Percentiles rank a stretch among this genome's conserved stretches.
Conservation (phyloP, 2,797 vertebrate genomes). For the Sylvilagus floridanus region DNA sequence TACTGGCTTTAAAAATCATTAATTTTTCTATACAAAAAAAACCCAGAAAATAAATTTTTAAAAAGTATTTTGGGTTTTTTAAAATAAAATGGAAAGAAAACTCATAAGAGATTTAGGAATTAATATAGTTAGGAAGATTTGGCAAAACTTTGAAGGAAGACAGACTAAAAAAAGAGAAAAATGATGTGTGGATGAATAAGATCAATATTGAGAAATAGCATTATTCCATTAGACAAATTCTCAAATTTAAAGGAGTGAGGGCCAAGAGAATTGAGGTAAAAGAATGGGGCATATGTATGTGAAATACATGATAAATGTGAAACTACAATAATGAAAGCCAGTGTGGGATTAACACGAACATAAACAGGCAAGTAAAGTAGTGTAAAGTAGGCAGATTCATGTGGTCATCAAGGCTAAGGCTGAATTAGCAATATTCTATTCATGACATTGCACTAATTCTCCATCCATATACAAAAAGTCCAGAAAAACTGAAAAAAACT, state of each 20-base stretch:
- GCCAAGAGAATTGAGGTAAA: not conserved
- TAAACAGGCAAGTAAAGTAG: not conserved
- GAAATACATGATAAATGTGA: not conserved
- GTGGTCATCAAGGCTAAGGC: not conserved
- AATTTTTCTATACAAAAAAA: conserved; percentile 32
- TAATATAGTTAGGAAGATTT: not conserved
- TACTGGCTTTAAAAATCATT: not conserved
- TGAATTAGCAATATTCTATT: not conserved
- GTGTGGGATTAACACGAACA: not conserved
- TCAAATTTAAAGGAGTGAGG: not conserved
- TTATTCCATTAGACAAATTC: not conserved
- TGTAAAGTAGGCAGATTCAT: not conserved
- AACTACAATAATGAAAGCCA: not conserved
- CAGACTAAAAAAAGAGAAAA: not conserved
- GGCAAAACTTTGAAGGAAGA: conserved; percentile 10
- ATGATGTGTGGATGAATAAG: not conserved
- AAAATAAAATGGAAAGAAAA: conserved; percentile 27
- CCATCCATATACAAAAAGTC: not conserved
- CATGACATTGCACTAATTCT: not conserved
- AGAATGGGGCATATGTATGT: too few relatives aligned
- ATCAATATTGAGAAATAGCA: not conserved
- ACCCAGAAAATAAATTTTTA: not conserved
- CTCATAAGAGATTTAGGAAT: not conserved
- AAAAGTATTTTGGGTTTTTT: not conserved
- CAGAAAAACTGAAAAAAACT: not conserved